A percentile compares a stretch with the other conserved stretches of the same genome.
Conservation (phyloP, 2,888 invertebrate genomes). For the Melitaea athalia region DNA sequence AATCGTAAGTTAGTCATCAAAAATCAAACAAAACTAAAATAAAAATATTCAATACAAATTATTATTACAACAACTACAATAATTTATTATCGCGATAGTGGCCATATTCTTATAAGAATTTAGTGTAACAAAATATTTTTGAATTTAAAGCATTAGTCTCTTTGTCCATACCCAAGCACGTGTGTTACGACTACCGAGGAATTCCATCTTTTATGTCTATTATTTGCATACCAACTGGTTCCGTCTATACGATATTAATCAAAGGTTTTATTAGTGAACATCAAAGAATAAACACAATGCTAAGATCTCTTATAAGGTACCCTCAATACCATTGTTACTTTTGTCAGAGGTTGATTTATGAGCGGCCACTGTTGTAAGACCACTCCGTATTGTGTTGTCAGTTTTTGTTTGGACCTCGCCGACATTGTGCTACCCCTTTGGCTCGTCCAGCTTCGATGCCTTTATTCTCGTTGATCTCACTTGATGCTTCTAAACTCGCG, state of each 20-base stretch:
- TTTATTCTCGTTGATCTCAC: slow-evolving; percentile 78
- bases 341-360: slow-evolving; percentile 82
- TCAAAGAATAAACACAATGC: slow-evolving; percentile 81
- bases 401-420: slow-evolving; percentile 79
- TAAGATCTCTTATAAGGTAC: slow-evolving; percentile 83
- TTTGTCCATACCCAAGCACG: slow-evolving; percentile 73
- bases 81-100: slow-evolving; percentile 21
- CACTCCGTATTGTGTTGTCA: slow-evolving; percentile 80
- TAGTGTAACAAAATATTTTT: slow-evolving; percentile 65
- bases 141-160: slow-evolving; percentile 69
- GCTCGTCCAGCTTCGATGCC: slow-evolving; percentile 69
- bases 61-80: too few species aligned
- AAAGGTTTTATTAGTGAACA: slow-evolving; percentile 83
- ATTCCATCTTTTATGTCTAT: slow-evolving; percentile 66
- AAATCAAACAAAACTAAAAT: not conserved
- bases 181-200: slow-evolving; percentile 74
- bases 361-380: slow-evolving; percentile 81
- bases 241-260: slow-evolving; percentile 81
- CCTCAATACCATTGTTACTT: slow-evolving; percentile 82
- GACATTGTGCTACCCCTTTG: slow-evolving; percentile 80
- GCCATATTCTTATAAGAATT: slow-evolving; percentile 56
- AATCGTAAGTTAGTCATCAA: not conserved
- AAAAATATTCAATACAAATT: slow-evolving; percentile 17
- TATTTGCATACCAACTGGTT: slow-evolving; percentile 82
- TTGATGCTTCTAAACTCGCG: slow-evolving; percentile 71